Evolutionary conservation across 2,797 vertebrate species (phyloP), one percentile per base, ranked within the genome.

Genomic region (Takifugu ocellatus): DNA sequence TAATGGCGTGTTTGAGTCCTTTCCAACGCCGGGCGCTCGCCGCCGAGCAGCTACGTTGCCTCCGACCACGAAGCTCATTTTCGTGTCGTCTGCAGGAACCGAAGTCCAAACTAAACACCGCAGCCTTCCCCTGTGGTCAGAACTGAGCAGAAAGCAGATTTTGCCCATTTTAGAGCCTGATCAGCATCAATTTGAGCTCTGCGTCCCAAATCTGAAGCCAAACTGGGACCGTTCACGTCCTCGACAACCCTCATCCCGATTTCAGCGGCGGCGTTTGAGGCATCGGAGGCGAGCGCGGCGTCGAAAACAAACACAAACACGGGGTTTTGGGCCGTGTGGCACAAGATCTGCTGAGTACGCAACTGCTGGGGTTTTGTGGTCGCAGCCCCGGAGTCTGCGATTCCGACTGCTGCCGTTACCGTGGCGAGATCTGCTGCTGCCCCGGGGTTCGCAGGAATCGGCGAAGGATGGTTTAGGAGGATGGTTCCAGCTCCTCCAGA

Each of bases 341-440:
- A 51, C 33, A 55, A 59, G 56, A 77, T 77, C 54, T 81, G 72
- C 69, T 79, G 83, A 81, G 77, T 72, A 62, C 54, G 64, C 65
- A 75, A 70, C 63, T 44, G 21, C 6, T 64, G 69, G 46, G 27
- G 5, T 75, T 77, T 75, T 75, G 77, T 59, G 66, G 81, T 64
- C 45, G 43, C 51, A 63, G 63, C 58, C n/a, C 51, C 54, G 51
- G 15, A 58, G 68, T 64, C 70, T 64, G 67, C 51, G 59, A 68
- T 59, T 59, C 75, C 57, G 59, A 60, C 63, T 31, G 12, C 61
- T 66, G 53, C 51, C 46, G 49, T 56, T 69, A 66, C 68, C 52
- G 63, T 50, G 33, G 45, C 26, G 39, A 62, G 43, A 57, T 60
- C 61, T 59, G 27, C 72, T 63, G 67, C 51, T 56, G 61, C 78